Evolutionary conservation across 1,140 invertebrate species (phyloP), one percentile per base, ranked within the genome.

Genomic region (Drosophila rufa): DNA sequence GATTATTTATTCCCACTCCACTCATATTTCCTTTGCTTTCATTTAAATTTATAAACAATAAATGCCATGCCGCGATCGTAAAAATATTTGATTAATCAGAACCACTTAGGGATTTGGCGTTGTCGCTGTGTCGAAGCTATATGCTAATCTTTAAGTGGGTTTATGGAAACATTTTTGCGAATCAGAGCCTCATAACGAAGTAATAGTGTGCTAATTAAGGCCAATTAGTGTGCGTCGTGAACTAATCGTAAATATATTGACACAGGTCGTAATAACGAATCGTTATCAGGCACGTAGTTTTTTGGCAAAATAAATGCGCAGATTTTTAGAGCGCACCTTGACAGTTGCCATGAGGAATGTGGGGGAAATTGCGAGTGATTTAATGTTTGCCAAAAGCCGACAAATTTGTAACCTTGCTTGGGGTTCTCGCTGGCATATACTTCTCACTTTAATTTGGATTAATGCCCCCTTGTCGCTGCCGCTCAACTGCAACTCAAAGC

Each of bases 361-460:
- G 71, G 38, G 38, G 56, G 25, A 48, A 62, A 57, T 42, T 62
- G 42, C 30, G 9, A 47, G 12, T 19, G 30, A 25, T 60, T 45
- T 59, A 3, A 36, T 22, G 7, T 38, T 25, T 22, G 48, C 30
- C 48, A 14, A 40, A 19, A 45, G 30, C 38, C 11, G 42, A 25
- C 40, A 47, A 47, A 70, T 45, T 47, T 36, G 40, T 70, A 70
- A 70, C 68, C 68, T 70, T 70, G 67, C 64, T 25, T 38, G 60
- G 65, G 60, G 60, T 70, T 58, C 14, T 58, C 14, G 53, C 53
- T 40, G 11, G 30, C 40, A n/a, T 36, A 9, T 43, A 80, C 53
- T 33, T 47, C 42, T 77, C 30, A 67, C 58, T 75, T 77, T 70
- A 79, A 79, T 75, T 75, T 80, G 59, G 58, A 70, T 73, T 61